These are phyloP conservation scores for Strigops habroptila DNA, from an alignment of 2,113 vertebrate species.

Conservation along the genomic window DNA sequence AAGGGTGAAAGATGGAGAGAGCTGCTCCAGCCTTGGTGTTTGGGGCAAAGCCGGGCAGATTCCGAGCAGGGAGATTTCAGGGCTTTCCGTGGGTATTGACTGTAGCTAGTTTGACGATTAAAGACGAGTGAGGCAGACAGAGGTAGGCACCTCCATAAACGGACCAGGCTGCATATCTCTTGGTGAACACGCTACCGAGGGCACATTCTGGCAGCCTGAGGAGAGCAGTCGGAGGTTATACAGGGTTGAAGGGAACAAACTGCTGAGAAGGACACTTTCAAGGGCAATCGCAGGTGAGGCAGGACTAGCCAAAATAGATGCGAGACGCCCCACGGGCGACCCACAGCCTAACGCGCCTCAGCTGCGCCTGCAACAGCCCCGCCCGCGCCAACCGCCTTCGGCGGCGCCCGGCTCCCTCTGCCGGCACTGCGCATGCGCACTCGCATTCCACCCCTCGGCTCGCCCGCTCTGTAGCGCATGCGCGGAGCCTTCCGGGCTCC, in stretches of 20 bases:
- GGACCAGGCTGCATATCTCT: accelerated
- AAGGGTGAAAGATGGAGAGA: too few species aligned
- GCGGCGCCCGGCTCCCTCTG: accelerated
- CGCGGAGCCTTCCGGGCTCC: neutral
- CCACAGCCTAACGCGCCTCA: accelerated
- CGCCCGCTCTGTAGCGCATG: neutral
- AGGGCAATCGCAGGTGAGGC: accelerated
- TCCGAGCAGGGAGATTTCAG: neutral
- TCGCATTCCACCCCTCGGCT: neutral
- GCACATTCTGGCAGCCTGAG: accelerated
- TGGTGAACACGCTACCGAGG: accelerated
- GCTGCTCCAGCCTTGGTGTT: neutral
- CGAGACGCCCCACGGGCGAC: accelerated
- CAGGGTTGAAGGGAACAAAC: accelerated
- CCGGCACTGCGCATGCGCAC: neutral
- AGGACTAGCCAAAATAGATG: accelerated
- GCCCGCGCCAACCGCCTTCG: too few species aligned
- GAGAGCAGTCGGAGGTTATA: accelerated
- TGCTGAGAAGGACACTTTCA: accelerated
- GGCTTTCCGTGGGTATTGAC: accelerated
- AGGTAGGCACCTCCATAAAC: accelerated
- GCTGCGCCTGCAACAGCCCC: too few species aligned
- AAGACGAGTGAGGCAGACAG: accelerated
- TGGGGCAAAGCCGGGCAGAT: accelerated
- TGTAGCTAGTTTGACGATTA: neutral